These are phyloP conservation scores for Drosophila orosa DNA, from an alignment of 1,140 invertebrate genomes.

Conservation along the genomic window DNA sequence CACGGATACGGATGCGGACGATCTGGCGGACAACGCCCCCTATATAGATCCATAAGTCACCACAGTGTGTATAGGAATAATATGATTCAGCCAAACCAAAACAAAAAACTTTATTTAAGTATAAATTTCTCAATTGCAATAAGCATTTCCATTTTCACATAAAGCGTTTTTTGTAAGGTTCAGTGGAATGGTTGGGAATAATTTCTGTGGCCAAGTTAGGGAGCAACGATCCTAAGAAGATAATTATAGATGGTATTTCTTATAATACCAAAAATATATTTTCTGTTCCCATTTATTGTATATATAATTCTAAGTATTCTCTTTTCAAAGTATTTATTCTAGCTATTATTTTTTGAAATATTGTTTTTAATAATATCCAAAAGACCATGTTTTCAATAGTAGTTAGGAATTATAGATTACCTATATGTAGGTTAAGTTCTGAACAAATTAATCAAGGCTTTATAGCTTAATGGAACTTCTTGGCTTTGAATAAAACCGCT, in stretches of 20 bases:
- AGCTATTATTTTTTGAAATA: neutral
- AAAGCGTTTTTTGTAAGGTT: neutral
- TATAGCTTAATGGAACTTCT: neutral
- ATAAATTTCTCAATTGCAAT: neutral
- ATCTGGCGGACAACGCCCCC: conserved; percentile 1
- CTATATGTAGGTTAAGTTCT: neutral
- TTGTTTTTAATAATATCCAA: neutral
- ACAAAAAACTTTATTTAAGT: neutral
- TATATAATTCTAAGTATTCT: no score
- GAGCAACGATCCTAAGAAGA: neutral
- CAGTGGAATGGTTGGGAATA: neutral
- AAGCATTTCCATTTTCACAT: neutral
- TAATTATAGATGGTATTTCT: neutral
- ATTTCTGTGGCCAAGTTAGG: neutral
- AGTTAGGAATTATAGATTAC: neutral
- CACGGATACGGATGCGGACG: conserved; percentile 14
- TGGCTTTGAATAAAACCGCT: no score
- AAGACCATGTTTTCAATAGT: neutral
- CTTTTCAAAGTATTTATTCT: no score
- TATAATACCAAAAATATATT: neutral
- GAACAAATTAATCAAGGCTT: no score
- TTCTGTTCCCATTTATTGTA: neutral
- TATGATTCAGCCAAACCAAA: neutral
- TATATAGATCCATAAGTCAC: neutral
- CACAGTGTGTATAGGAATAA: neutral